phyloP scores from a whole-genome alignment of 2,797 vertebrate species.

The Vireo griseus region DNA sequence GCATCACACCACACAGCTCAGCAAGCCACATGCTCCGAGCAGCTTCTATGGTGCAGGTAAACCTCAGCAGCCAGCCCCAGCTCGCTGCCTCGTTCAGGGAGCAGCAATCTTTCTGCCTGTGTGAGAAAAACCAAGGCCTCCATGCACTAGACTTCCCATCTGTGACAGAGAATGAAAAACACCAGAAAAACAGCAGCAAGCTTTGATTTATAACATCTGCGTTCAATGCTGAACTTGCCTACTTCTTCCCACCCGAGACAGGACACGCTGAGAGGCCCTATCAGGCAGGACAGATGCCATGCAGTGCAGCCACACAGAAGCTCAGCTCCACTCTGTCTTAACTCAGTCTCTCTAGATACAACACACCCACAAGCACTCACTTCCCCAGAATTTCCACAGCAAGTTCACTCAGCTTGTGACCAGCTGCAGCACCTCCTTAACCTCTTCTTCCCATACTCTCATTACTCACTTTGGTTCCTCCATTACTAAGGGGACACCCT shows the following conservation, averaged over 20 bases:
- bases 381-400: neutral
- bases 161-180: neutral
- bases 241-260: neutral
- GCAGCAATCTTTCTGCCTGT: neutral
- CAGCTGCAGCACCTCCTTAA: neutral
- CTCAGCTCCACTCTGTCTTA: neutral
- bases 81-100: neutral
- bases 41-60: neutral
- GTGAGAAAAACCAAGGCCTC: neutral
- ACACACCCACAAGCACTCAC: neutral
- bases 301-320: constrained; percentile 41
- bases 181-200: neutral
- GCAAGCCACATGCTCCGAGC: constrained; percentile 50
- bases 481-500: neutral
- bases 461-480: neutral
- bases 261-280: neutral
- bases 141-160: neutral
- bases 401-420: neutral
- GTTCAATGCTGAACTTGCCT: neutral
- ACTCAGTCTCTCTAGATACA: neutral
- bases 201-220: neutral
- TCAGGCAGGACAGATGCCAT: constrained; percentile 18
- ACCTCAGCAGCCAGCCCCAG: neutral
- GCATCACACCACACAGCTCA: constrained; percentile 56
- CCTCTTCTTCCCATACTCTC: neutral